Evolutionary conservation across 2,113 vertebrate genomes (phyloP).

Genomic region (Puffinus mauretanicus): DNA sequence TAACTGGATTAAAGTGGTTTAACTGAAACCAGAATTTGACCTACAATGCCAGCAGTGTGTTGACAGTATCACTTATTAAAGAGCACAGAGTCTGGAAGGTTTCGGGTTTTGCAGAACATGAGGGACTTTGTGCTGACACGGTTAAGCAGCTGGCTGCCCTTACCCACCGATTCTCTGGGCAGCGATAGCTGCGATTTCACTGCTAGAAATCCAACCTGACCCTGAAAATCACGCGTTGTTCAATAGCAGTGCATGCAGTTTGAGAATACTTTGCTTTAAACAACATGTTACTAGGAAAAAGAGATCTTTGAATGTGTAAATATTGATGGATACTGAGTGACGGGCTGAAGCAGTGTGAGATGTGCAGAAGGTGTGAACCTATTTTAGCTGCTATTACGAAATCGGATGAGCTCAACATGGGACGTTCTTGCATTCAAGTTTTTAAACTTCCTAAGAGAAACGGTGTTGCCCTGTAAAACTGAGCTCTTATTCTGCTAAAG

Average conservation of each 20-base stretch:
- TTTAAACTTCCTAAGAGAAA: background rate
- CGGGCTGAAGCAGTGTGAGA: background rate
- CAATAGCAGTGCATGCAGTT: background rate
- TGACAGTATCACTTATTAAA: background rate
- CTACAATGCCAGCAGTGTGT: background rate
- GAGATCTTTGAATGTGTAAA: background rate
- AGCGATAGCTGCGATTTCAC: background rate
- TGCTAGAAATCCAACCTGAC: background rate
- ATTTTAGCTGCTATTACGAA: background rate
- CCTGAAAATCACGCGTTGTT: background rate
- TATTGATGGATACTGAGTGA: background rate
- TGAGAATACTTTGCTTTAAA: background rate
- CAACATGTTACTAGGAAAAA: background rate
- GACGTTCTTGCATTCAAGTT: background rate
- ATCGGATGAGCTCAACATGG: background rate
- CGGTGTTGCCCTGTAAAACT: background rate
- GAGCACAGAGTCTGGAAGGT: background rate
- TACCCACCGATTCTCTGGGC: background rate
- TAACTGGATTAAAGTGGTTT: background rate
- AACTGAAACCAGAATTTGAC: slow-evolving; percentile 9
- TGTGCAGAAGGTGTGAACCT: background rate
- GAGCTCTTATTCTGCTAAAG: background rate
- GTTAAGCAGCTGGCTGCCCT: slow-evolving; percentile 18
- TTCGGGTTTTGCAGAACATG: background rate
- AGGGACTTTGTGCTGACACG: background rate